Base-by-base conservation (phyloP, 2,113 vertebrate species). In the Rhombomys opimus region DNA sequence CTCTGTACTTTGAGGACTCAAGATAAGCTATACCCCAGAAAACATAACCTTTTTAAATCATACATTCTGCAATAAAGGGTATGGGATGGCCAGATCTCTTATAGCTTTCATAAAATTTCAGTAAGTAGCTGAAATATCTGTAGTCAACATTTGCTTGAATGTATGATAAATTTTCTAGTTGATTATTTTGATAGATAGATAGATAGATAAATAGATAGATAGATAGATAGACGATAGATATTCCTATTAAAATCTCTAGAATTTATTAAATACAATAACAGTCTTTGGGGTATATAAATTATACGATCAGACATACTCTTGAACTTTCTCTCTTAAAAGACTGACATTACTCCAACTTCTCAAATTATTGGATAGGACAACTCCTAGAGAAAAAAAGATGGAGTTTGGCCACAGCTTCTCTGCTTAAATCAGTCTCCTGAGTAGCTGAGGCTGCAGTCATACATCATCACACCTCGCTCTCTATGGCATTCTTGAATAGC, bases 241-340 rank as follows among this genome's bases (percentile, higher is more conserved):
- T 54, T 52, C 3, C 32, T 92, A 1, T 91, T 90, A 78, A 82
- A 96, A 88, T 87, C 94, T 12, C 78, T 20, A 89, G 38, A 89
- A 20, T 13, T 93, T 8, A 95, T 84, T 87, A n/a, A 93, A 68
- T 78, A n/a, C 75, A 90, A 91, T 94, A 27, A 70, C 78, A 94
- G 82, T 93, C n/a, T 92, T 93, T 54, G 65, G 52, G 23, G 41
- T 65, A 76, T 13, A 95, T 12, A 2, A 94, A 94, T 94, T 4
- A 84, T 80, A 14, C 87, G 68, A 80, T 11, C n/a, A 32, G 10
- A 59, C 84, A 57, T 2, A 80, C 41, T 80, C 61, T 84, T 91
- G 75, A 85, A 91, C 30, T 59, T 75, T 8, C 25, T 94, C 35
- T 12, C 0, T 72, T 94, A 72, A 80, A 35, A 68, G n/a, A 65